phyloP scores from a whole-genome alignment of 1,140 invertebrate species.

The Oedothorax gibbosus region DNA sequence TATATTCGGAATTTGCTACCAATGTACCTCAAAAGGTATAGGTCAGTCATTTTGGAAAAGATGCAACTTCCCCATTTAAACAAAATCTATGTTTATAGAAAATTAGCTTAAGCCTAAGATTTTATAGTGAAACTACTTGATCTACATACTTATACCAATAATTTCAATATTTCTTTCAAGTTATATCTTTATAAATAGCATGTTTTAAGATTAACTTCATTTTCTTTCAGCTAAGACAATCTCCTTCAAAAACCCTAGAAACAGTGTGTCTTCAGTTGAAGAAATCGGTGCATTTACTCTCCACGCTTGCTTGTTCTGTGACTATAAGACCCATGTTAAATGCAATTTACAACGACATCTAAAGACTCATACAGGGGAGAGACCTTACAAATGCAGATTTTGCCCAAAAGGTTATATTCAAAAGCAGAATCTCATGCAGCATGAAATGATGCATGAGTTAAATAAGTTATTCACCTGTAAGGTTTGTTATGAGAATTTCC shows the following conservation, averaged over 20 bases:
- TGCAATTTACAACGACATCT: conserved; percentile 63
- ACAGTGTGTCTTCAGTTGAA: background rate
- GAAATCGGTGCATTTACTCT: background rate
- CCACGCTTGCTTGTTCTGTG: conserved; percentile 19
- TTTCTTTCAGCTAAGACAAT: background rate
- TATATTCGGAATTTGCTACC: too few species aligned
- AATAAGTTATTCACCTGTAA: conserved; percentile 16
- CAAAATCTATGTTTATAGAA: too few species aligned
- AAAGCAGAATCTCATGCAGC: conserved; percentile 66
- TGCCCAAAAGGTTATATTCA: conserved; percentile 59
- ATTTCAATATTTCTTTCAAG: background rate
- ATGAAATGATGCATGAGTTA: conserved; percentile 68
- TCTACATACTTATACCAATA: background rate
- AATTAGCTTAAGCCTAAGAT: background rate
- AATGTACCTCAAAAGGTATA: too few species aligned
- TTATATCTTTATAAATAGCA: background rate
- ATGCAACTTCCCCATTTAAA: too few species aligned
- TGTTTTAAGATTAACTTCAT: background rate
- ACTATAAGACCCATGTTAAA: conserved; percentile 31
- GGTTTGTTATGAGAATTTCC: conserved; percentile 18
- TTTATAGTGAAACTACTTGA: background rate
- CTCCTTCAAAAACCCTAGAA: background rate
- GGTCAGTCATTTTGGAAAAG: too few species aligned
- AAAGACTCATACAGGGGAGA: conserved; percentile 62
- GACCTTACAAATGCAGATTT: conserved; percentile 62